Evolutionary conservation across 1,140 invertebrate genomes (phyloP), one percentile per base, ranked within the genome.

Genomic region (Drosophila orosa): DNA sequence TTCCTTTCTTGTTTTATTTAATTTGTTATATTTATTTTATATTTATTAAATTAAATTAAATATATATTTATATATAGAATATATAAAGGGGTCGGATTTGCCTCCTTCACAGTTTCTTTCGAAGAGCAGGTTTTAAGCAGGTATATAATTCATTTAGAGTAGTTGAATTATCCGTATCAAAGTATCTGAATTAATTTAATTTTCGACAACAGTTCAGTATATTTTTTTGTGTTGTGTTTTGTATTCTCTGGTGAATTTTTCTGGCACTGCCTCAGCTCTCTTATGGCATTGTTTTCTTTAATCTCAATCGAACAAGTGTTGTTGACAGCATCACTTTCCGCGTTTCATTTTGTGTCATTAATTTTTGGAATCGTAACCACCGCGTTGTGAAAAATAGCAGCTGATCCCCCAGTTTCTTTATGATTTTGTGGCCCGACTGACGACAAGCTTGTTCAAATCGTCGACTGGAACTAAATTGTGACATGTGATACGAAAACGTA

Each of bases 261-360:
- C 13, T 15, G 13, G 13, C 13, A 13, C 31, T n/a, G 19, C 19
- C 19, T 35, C 13, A n/a, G 50, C 50, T 54, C 50, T 35, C 19
- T 50, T 31, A 19, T 35, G 13, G 19, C 8, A 24, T 54, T 35
- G 31, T 54, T 35, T 54, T 33, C 63, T 68, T 48, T 60, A 87
- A 78, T 84, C 52, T 74, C 77, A 67, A 67, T 40, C 72, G 55
- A 74, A 85, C 84, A 89, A 90, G 85, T 89, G 84, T 80, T 90
- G 84, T 90, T 89, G 84, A 89, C 84, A 89, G 84, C 84, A 78
- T 90, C 77, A 78, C 66, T 89, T 89, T 89, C 76, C 80, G 73
- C 84, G 74, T 84, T 84, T 84, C 80, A 89, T 76, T 80, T 77
- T 78, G 66, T 74, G 80, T 74, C 85, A 89, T 89, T 89, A 89